Conservation (phyloP, 2,113 vertebrate species). For the Hippocampus comes region DNA sequence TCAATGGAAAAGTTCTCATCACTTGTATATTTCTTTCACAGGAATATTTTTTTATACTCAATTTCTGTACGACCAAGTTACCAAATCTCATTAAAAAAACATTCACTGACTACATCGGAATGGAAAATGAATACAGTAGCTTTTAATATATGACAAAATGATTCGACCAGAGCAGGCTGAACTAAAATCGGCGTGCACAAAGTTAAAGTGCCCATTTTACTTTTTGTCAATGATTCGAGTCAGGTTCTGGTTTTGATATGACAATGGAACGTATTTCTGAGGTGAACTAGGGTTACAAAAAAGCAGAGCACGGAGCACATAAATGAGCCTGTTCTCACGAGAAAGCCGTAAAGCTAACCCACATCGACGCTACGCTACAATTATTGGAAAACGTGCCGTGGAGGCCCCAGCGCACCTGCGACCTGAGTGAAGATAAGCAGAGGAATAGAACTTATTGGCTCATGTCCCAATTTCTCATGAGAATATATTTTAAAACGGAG, state of each 20-base stretch:
- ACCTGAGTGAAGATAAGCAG: neutral
- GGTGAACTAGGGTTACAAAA: neutral
- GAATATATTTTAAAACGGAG: neutral
- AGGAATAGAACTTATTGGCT: neutral
- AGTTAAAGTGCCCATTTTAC: neutral
- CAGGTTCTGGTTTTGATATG: neutral
- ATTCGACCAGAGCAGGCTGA: neutral
- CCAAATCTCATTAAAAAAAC: neutral
- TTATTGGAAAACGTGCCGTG: too few relatives aligned
- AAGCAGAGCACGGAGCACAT: neutral
- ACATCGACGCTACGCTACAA: too few relatives aligned
- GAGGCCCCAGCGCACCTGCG: neutral
- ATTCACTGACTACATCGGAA: neutral
- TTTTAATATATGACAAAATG: neutral
- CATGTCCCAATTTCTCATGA: neutral
- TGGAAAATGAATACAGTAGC: neutral
- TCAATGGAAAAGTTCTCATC: neutral
- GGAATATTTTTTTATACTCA: conserved; percentile 9
- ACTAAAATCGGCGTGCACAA: neutral
- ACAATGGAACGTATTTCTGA: neutral
- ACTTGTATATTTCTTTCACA: neutral
- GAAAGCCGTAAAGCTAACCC: too few relatives aligned
- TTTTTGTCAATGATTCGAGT: neutral
- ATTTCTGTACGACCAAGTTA: neutral
- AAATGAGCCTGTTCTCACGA: neutral